Evolutionary conservation across 2,113 vertebrate genomes (phyloP), one percentile per base, ranked within the genome.

Genomic region (Eurystomus gularis): DNA sequence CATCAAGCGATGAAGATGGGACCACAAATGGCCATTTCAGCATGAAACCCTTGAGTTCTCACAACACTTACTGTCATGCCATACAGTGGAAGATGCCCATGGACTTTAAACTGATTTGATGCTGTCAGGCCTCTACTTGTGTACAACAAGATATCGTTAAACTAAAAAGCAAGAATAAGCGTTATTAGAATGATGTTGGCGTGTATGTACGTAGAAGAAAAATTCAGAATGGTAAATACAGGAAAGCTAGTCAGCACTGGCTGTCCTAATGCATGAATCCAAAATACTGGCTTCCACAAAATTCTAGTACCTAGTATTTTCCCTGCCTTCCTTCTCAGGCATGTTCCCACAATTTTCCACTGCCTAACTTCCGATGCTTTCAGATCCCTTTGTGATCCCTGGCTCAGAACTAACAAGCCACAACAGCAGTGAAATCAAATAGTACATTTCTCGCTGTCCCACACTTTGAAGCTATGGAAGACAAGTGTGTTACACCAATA

Each of bases 71-170:
- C 99, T 57, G 98, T 99, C 99, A 99, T 99, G 96, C 99, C 99
- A 5, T 98, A 98, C 21, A 99, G 98, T 2, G 98, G 98, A 82
- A 99, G 98, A 92, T 99, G 99, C 23, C 99, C 99, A 0, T 99
- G 99, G 77, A 99, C 98, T 98, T 99, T 99, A 96, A 99, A 99
- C 96, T 99, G 99, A 97, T 99, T 99, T 7, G 98, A 98, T 26
- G 98, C 96, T 2, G 98, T 99, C 97, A 99, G 99, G 69, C 99
- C 99, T 96, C 99, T 98, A 96, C 99, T 99, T 8, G 99, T 99
- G 97, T 99, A 99, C 95, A 99, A 84, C 88, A 99, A 96, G 57
- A 99, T 96, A 26, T 99, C 99, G 9, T 98, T 99, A 96, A 99
- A 99, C 99, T 99, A 39, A 72, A 93, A 96, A 52, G 55, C 39